Evolutionary conservation across 2,888 invertebrate genomes (phyloP), one percentile per base, ranked within the genome.

Genomic region (Cephalotes varians): DNA sequence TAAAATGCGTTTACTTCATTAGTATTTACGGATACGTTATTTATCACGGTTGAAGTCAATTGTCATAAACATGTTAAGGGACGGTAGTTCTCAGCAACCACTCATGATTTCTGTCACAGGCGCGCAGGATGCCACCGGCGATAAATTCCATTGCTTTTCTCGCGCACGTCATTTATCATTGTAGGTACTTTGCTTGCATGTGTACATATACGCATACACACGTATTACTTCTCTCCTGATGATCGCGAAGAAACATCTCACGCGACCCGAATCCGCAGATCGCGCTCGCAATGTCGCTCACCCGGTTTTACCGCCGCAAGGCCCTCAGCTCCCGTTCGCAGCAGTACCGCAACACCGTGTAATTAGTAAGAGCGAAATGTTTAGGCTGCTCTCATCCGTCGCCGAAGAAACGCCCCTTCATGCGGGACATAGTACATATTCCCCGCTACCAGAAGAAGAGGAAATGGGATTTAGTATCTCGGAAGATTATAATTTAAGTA

Each of bases 331-430:
- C 86, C 90, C 83, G 87, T 85, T 87, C 86, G 84, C 73, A 74
- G 83, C 71, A 82, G 56, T 80, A 79, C 69, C 83, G 62, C 81
- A 44, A 86, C 84, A 84, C 86, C 86, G 73, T 90, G 73, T 82
- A 87, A 88, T 88, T 88, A 89, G 64, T 80, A 88, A 83, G 84
- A 89, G 86, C 88, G 86, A 91, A 91, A 91, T 91, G 86, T 90
- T 92, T 91, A 87, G 86, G 86, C 85, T 82, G 79, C 82, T 73
- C 82, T 84, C 73, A 72, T 84, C 69, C 67, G 37, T 56, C 51
- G 80, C 37, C 25, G 64, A 47, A 74, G 62, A 65, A 62, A 81
- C 56, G 69, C 84, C 54, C 56, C 82, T 67, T 69, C 71, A 51
- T 40, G 31, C 65, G 12, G 56, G 31, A 34, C 60, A n/a, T 28